Evolutionary conservation across 2,888 invertebrate genomes (phyloP), one percentile per base, ranked within the genome.

Genomic region (Campaea margaritaria): DNA sequence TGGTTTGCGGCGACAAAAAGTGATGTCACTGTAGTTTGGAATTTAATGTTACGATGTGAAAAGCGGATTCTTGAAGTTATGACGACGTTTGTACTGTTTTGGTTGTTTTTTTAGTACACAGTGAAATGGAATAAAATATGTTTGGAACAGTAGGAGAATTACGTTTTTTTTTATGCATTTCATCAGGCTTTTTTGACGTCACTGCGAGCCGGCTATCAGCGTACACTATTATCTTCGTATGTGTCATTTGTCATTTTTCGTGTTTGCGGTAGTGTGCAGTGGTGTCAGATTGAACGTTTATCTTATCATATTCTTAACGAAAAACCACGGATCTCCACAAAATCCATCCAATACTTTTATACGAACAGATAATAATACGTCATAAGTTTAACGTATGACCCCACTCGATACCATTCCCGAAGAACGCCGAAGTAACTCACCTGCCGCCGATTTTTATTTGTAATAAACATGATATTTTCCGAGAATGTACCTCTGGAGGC

Each of bases 401-500:
- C 72, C 68, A 72, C 73, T 76, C 76, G 57, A 48, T 55, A 58
- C 59, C 39, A 48, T 48, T 67, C 52, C 52, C 45, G 34, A 58
- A 55, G 62, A 86, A 85, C 83, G 83, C 72, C 62, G 64, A 67
- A 70, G 79, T 85, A 82, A 83, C 81, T 85, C 82, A 85, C 78
- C 68, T 74, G 60, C 69, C 64, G 67, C 70, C 70, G 78, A 82
- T 81, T 73, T 86, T 89, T 87, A 87, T 87, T 78, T 72, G 76
- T 81, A 79, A 82, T 85, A 85, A 86, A 86, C 87, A 87, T 85
- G 85, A 83, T 84, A 86, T 88, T 85, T 78, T 84, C 58, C 77
- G 67, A 71, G 39, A 48, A 72, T 73, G 67, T 66, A 69, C 69
- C 64, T 68, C n/a, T n/a, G n/a, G n/a, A n/a, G n/a, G n/a, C n/a